phyloP scores from a whole-genome alignment of 2,113 vertebrate genomes.

The Tachysurus vachellii region DNA sequence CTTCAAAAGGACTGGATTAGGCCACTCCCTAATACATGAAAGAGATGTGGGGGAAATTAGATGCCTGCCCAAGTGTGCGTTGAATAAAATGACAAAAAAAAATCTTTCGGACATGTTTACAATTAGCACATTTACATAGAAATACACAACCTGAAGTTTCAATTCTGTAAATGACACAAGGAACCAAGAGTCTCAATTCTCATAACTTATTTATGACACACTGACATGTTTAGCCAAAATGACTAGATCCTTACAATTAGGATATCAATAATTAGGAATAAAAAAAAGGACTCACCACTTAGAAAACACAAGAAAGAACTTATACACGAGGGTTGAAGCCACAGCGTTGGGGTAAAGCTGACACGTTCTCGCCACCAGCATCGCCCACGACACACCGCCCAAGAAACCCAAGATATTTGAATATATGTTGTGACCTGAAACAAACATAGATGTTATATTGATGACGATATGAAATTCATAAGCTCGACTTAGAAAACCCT shows the following conservation, averaged over 20 bases:
- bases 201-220: neutral
- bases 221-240: neutral
- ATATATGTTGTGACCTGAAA: conserved; percentile 90
- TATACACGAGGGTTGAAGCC: conserved; percentile 88
- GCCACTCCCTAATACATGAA: conserved; percentile 82
- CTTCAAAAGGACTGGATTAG: conserved; percentile 87
- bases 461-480: neutral
- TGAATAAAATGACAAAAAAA: neutral
- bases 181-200: neutral
- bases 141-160: neutral
- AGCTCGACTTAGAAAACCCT: neutral
- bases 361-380: conserved; percentile 90
- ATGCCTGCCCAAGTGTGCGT: neutral
- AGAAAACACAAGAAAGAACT: conserved; percentile 93
- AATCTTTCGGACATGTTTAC: neutral
- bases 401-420: conserved; percentile 92
- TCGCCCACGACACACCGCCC: conserved; percentile 90
- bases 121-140: neutral
- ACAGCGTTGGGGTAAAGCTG: conserved; percentile 92
- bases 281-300: conserved; percentile 81
- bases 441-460: neutral
- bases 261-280: neutral
- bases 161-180: neutral
- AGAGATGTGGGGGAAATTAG: neutral
- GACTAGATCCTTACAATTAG: neutral